Conservation (phyloP, 1,140 invertebrate species). For the Plodia interpunctella region DNA sequence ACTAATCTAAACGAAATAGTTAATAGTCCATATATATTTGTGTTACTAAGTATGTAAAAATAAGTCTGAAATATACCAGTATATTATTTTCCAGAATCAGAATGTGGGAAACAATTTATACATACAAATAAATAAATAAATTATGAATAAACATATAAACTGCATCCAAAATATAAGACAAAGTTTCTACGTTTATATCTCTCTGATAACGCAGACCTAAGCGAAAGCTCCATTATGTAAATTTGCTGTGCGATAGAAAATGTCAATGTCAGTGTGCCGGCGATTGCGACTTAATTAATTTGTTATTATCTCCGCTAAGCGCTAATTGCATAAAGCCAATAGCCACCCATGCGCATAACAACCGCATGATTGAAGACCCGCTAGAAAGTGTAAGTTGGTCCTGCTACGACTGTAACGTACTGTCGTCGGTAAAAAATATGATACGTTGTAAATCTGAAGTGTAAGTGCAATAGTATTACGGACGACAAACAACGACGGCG, state of each 20-base stretch:
- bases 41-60: too few species aligned
- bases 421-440: constrained; percentile 11
- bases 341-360: constrained; percentile 32
- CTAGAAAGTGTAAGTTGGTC: constrained; percentile 45
- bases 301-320: constrained; percentile 37
- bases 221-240: neutral
- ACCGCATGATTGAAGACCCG: constrained; percentile 20
- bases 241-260: constrained; percentile 37
- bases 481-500: constrained; percentile 24
- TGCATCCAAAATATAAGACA: neutral
- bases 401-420: constrained; percentile 1
- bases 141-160: too few species aligned
- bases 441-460: constrained; percentile 21
- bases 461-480: constrained; percentile 34
- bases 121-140: too few species aligned
- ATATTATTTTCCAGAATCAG: too few species aligned
- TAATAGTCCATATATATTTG: too few species aligned
- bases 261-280: constrained; percentile 38
- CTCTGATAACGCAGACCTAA: neutral
- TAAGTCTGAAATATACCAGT: too few species aligned
- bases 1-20: too few species aligned
- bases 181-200: neutral
- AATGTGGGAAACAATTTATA: too few species aligned
- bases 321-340: constrained; percentile 36
- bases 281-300: constrained; percentile 42